These are phyloP conservation scores for Coleophora deauratella DNA, from an alignment of 2,888 invertebrate genomes.

Conservation along the genomic window DNA sequence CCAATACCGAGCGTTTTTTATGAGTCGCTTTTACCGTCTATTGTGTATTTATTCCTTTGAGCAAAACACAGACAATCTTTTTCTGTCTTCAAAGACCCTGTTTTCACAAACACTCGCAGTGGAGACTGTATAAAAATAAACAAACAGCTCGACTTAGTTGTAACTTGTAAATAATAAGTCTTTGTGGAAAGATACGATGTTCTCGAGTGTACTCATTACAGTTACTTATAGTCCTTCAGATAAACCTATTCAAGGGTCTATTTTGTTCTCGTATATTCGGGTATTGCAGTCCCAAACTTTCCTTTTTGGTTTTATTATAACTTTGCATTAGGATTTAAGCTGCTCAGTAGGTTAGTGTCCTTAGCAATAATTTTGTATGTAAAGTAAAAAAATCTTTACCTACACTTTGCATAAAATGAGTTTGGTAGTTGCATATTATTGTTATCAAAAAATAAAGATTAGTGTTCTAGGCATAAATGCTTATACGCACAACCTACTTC, in stretches of 20 bases:
- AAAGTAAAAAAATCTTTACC: too few relatives aligned
- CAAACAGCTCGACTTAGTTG: slow-evolving; percentile 2
- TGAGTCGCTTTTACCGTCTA: slow-evolving; percentile 12
- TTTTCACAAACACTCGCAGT: slow-evolving; percentile 34
- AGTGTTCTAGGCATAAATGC: too few relatives aligned
- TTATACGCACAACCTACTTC: too few relatives aligned
- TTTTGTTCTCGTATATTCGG: too few relatives aligned
- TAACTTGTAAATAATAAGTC: slow-evolving; percentile 8
- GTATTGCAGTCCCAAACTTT: too few relatives aligned
- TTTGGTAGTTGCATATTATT: too few relatives aligned
- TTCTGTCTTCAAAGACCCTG: slow-evolving; percentile 40
- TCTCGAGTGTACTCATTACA: neutral
- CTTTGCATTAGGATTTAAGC: too few relatives aligned
- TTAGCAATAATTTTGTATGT: too few relatives aligned
- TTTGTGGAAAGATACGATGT: slow-evolving; percentile 4
- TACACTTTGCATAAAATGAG: too few relatives aligned
- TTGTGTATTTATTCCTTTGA: slow-evolving; percentile 34
- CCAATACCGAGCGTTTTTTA: slow-evolving; percentile 22
- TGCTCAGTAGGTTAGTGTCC: too few relatives aligned
- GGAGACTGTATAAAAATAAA: slow-evolving; percentile 20
- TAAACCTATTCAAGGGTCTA: neutral
- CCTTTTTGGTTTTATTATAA: too few relatives aligned
- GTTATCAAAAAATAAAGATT: too few relatives aligned
- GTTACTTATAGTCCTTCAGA: neutral
- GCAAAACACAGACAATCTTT: slow-evolving; percentile 36